A percentile compares a stretch with the other conserved stretches of the same genome.
phyloP scores from a whole-genome alignment of 1,140 invertebrate species.

The Cephus cinctus region DNA sequence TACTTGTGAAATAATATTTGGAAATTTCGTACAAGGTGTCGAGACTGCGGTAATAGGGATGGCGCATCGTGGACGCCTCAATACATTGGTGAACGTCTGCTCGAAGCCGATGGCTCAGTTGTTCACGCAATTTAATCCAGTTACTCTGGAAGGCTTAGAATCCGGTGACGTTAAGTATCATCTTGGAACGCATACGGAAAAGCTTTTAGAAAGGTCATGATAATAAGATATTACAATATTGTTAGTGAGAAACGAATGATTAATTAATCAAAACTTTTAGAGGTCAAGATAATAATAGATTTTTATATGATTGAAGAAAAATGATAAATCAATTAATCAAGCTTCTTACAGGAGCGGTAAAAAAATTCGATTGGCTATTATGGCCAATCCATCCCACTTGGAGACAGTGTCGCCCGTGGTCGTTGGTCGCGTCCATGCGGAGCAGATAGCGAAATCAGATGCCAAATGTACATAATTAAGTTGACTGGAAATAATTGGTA shows the following conservation, averaged over 20 bases:
- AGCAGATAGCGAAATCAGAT: slow-evolving; percentile 83
- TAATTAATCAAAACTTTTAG: too few species aligned
- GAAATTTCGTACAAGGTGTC: too few species aligned
- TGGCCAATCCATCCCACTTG: slow-evolving; percentile 89
- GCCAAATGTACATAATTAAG: slow-evolving; percentile 70
- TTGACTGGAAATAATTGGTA: too few species aligned
- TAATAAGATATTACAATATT: too few species aligned
- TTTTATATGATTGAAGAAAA: too few species aligned
- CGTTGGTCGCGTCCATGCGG: slow-evolving; percentile 78
- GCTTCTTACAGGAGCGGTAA: slow-evolving; percentile 65
- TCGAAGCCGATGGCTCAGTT: slow-evolving; percentile 83
- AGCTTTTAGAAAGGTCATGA: slow-evolving; percentile 46
- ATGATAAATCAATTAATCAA: too few species aligned
- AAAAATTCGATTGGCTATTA: slow-evolving; percentile 77
- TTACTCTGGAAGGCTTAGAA: slow-evolving; percentile 58
- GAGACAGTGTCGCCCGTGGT: slow-evolving; percentile 87
- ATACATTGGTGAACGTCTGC: slow-evolving; percentile 88
- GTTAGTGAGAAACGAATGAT: too few species aligned
- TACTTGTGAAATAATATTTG: background rate
- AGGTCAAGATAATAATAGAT: too few species aligned
- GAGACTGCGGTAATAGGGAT: slow-evolving; percentile 86
- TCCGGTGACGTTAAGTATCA: slow-evolving; percentile 97
- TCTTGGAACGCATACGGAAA: slow-evolving; percentile 80
- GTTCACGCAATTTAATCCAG: slow-evolving; percentile 75
- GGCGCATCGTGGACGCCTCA: slow-evolving; percentile 89